A percentile compares a stretch with the other conserved stretches of the same genome.
These are phyloP conservation scores for Peromyscus attwateri DNA, from an alignment of 2,797 vertebrate species.

Conservation along the genomic window DNA sequence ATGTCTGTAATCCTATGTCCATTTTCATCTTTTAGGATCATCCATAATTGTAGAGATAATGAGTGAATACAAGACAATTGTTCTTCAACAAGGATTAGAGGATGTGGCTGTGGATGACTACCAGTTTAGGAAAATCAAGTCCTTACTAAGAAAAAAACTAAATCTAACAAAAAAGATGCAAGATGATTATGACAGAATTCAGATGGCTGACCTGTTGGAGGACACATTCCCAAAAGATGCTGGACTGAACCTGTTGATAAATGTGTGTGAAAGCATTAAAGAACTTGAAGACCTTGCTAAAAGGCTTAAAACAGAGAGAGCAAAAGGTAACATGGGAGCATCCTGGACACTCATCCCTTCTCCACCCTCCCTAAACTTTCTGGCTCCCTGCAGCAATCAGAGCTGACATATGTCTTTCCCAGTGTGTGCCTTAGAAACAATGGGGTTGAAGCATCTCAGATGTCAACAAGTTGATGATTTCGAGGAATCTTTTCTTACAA, in stretches of 20 bases:
- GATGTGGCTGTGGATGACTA: accelerated
- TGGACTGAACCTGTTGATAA: neutral
- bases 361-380: accelerated
- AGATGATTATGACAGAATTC: slow-evolving; percentile 37
- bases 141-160: neutral
- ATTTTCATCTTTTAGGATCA: neutral
- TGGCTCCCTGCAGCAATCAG: neutral
- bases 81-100: slow-evolving; percentile 21
- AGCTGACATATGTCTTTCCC: neutral
- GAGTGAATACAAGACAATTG: slow-evolving; percentile 19
- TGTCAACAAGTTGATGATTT: neutral
- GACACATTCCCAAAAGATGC: neutral
- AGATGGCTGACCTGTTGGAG: slow-evolving; percentile 21
- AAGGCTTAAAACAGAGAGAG: neutral
- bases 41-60: neutral
- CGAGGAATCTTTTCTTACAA: neutral
- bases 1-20: accelerated
- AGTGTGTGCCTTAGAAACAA: neutral
- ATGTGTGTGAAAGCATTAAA: neutral
- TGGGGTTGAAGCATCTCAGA: neutral
- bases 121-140: neutral
- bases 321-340: neutral
- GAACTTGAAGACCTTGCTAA: neutral
- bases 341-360: accelerated
- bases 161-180: too few species aligned